phyloP scores from a whole-genome alignment of 2,113 vertebrate species.

The Gallinago undulata region DNA sequence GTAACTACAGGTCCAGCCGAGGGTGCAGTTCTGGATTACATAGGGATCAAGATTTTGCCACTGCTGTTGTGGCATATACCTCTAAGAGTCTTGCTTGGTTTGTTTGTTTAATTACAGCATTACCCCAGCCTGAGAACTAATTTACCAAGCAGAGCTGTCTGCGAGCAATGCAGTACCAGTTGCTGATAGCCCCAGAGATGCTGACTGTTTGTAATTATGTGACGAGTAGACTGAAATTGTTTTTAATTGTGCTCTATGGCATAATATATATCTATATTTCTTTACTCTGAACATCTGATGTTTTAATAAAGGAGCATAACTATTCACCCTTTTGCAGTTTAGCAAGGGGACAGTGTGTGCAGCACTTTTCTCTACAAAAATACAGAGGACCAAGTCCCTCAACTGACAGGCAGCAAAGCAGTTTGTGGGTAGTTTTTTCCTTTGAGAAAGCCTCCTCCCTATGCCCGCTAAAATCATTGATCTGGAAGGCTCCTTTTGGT shows the following conservation, averaged over 20 bases:
- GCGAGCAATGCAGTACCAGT: neutral
- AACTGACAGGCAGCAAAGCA: neutral
- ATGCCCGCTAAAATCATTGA: neutral
- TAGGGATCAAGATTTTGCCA: neutral
- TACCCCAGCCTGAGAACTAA: neutral
- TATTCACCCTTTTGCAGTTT: neutral
- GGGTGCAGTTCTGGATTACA: neutral
- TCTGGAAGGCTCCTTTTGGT: neutral
- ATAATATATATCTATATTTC: neutral
- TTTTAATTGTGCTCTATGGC: conserved; percentile 12
- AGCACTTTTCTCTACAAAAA: neutral
- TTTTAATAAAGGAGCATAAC: neutral
- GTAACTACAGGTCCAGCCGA: neutral
- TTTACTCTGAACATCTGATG: neutral
- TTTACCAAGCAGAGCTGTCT: neutral
- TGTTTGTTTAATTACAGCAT: conserved; percentile 26
- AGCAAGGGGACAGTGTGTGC: neutral
- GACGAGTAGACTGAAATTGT: neutral
- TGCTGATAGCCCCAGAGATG: neutral
- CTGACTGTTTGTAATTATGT: neutral
- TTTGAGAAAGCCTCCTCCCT: neutral
- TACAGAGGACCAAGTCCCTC: neutral
- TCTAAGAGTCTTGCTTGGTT: neutral
- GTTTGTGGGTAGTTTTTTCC: neutral
- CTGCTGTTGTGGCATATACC: neutral